A percentile compares a stretch with the other conserved stretches of the same genome.
These are phyloP conservation scores for Aplysia californica DNA, from an alignment of 1,140 invertebrate genomes.

Conservation along the genomic window DNA sequence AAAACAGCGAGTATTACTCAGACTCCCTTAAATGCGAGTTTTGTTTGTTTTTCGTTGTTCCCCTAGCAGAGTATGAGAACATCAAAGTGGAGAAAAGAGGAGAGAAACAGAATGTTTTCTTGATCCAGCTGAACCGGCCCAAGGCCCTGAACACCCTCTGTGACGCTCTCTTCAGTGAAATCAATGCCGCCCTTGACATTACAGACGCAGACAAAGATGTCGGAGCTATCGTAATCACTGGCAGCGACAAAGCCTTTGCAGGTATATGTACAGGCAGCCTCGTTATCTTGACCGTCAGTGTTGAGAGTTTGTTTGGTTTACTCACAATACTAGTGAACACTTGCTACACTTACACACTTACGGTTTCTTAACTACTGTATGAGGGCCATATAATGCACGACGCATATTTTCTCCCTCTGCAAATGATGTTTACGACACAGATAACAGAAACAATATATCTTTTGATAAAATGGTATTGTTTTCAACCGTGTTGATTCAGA, in stretches of 20 bases:
- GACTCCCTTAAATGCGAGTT: not conserved
- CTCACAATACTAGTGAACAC: not conserved
- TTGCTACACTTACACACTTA: not conserved
- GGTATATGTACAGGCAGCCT: too few relatives aligned
- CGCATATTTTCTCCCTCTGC: not conserved
- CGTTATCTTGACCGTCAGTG: not conserved
- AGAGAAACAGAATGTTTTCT: slow-evolving; percentile 87
- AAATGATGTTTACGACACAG: not conserved
- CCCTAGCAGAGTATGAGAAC: slow-evolving; percentile 71
- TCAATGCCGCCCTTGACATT: slow-evolving; percentile 76
- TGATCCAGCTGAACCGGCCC: slow-evolving; percentile 91
- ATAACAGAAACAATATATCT: not conserved
- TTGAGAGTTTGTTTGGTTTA: not conserved
- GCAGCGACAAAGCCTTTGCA: slow-evolving; percentile 96
- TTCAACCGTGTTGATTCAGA: too few relatives aligned
- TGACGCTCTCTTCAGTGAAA: slow-evolving; percentile 87
- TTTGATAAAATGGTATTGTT: too few relatives aligned
- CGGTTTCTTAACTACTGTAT: not conserved
- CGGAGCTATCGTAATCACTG: slow-evolving; percentile 89
- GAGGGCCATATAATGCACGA: not conserved
- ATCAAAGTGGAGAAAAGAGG: slow-evolving; percentile 87
- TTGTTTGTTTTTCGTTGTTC: not conserved
- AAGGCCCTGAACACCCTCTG: slow-evolving; percentile 96
- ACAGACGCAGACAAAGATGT: slow-evolving; percentile 83
- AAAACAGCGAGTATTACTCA: not conserved